phyloP scores from a whole-genome alignment of 2,113 vertebrate genomes.

The Petroica traversi region DNA sequence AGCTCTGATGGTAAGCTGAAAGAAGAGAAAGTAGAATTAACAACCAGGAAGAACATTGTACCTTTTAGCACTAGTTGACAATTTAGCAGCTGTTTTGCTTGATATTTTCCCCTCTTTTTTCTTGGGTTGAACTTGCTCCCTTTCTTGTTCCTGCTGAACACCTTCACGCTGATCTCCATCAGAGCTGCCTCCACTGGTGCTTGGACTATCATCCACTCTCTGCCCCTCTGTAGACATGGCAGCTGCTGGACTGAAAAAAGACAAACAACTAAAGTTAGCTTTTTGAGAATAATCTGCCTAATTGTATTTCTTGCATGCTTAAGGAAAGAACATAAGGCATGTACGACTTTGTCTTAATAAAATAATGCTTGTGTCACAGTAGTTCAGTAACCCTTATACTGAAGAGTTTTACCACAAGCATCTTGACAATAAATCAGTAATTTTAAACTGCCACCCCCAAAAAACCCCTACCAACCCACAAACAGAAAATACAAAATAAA shows the following conservation, averaged over 20 bases:
- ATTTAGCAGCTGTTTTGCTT: conserved; percentile 97
- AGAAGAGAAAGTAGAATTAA: background rate
- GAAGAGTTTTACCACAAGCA: background rate
- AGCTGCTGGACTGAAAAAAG: conserved; percentile 72
- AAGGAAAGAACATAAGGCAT: background rate
- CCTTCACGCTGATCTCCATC: conserved; percentile 94
- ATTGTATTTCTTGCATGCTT: background rate
- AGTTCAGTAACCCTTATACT: background rate
- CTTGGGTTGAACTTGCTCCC: conserved; percentile 95
- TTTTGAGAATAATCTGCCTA: background rate
- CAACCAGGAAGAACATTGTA: conserved; percentile 12
- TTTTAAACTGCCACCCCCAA: background rate
- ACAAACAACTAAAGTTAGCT: background rate
- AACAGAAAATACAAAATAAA: background rate
- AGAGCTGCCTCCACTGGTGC: conserved; percentile 97
- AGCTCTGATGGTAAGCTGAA: background rate
- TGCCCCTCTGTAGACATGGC: conserved; percentile 98
- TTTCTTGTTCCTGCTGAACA: conserved; percentile 89
- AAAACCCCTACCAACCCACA: background rate
- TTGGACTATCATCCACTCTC: conserved; percentile 96
- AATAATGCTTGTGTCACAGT: background rate
- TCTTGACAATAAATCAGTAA: background rate
- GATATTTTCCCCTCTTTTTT: conserved; percentile 99
- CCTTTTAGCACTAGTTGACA: conserved; percentile 99
- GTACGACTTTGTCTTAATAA: background rate